Evolutionary conservation across 2,797 vertebrate species (phyloP), one percentile per base, ranked within the genome.

Genomic region (Sus cebifrons): DNA sequence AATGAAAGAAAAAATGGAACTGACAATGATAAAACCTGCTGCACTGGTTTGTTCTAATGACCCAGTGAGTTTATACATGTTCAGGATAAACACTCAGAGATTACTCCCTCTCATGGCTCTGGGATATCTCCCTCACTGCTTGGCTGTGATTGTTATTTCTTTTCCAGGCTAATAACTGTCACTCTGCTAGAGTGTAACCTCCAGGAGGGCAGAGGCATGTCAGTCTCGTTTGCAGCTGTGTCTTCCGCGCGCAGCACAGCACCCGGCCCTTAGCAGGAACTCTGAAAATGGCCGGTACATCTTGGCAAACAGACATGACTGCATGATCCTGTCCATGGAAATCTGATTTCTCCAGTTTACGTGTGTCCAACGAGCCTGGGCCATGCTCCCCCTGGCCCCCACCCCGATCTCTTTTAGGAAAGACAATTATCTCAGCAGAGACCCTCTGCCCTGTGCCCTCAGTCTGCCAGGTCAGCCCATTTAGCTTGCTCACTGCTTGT

Each of bases 41-140:
- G 56, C 12, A 1, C 6, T 49, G 40, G 12, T 17, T 36, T 44
- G 56, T 49, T 21, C 21, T 44, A 17, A 71, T 40, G 32, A 29
- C 58, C 7, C 27, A 77, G 12, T 18, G 71, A 71, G 49, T 29
- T 36, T 32, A 5, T n/a, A 16, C 8, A 6, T 1, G 16, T 13
- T 16, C 1, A 4, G 13, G 15, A 10, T 4, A 29, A 79, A 44
- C 10, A 2, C 10, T 81, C 14, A 0, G 14, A 29, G 78, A 12
- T 3, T 6, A 23, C 11, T 64, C 40, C n/a, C 65, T 40, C 36
- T 54, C 17, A 0, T 0, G 9, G 68, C 10, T 16, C 36, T 16
- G 2, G 23, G 13, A 16, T 25, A 18, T 32, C 54, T n/a, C 29
- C 25, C 6, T 17, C 6, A 6, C 52, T 82, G 23, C 29, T 36